Percentiles rank a stretch among this genome's conserved stretches.
These are phyloP conservation scores for Atlantisia rogersi DNA, from an alignment of 2,113 vertebrate genomes.

Conservation along the genomic window DNA sequence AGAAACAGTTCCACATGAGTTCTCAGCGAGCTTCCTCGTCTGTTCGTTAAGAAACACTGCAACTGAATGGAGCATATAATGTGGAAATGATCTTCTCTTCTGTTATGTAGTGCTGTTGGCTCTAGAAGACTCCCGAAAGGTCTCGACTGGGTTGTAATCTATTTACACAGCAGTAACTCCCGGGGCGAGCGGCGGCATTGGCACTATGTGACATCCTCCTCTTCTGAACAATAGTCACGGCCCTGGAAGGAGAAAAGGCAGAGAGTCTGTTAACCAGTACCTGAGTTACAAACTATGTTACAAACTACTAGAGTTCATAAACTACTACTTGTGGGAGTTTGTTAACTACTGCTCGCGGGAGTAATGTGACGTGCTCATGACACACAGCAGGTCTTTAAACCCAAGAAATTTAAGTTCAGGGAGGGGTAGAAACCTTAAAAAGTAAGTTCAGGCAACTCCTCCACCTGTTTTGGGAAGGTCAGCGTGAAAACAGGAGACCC, in stretches of 20 bases:
- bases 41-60: constrained; percentile 81
- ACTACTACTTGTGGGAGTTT: background rate
- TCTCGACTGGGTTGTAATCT: constrained; percentile 77
- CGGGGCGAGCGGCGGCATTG: constrained; percentile 30
- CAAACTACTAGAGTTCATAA: background rate
- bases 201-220: constrained; percentile 96
- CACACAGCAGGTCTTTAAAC: background rate
- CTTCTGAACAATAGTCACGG: constrained; percentile 95
- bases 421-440: background rate
- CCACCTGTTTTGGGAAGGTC: background rate
- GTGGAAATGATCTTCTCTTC: constrained; percentile 76
- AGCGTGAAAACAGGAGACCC: background rate
- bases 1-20: constrained; percentile 73
- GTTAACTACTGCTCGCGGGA: background rate
- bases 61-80: constrained; percentile 78
- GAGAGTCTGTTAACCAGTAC: background rate
- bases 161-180: constrained; percentile 82
- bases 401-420: background rate
- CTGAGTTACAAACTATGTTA: no score
- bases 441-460: background rate
- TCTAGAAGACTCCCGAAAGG: constrained; percentile 72
- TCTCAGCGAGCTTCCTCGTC: constrained; percentile 77
- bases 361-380: background rate
- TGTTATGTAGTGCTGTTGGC: constrained; percentile 70
- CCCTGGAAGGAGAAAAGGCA: constrained; percentile 77